Conservation (phyloP, 2,113 vertebrate genomes). For the Pomatorhinus ruficollis region DNA sequence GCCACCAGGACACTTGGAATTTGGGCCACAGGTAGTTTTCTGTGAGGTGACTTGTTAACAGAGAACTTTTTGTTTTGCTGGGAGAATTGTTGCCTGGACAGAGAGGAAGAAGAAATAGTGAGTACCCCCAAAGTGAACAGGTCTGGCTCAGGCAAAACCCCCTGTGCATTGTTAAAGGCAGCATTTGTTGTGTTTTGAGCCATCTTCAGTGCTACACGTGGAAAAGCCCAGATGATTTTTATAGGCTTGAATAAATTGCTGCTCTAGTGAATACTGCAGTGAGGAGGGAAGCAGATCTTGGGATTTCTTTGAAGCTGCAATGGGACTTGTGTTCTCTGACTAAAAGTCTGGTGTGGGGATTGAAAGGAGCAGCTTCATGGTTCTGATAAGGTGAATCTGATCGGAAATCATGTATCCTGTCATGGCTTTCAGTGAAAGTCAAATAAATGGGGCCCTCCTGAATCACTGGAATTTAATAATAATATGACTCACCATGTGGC, state of each 20-base stretch:
- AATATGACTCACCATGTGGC: not conserved
- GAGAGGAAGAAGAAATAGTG: not conserved
- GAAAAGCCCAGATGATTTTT: not conserved
- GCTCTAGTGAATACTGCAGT: not conserved
- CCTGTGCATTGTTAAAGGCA: not conserved
- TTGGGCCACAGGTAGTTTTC: not conserved
- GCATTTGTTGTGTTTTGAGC: not conserved
- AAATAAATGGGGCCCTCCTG: not conserved
- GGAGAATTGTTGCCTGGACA: not conserved
- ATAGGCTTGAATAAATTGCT: not conserved
- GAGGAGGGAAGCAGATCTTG: not conserved
- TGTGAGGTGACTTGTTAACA: not conserved
- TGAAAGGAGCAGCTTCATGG: not conserved
- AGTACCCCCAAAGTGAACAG: not conserved
- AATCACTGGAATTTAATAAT: not conserved
- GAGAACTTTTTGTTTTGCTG: not conserved
- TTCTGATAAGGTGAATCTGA: not conserved
- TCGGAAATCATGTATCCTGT: not conserved
- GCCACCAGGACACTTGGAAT: not conserved
- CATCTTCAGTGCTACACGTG: not conserved
- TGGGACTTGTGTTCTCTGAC: not conserved
- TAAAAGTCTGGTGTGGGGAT: not conserved
- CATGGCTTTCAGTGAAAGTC: not conserved
- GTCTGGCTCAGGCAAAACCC: not conserved
- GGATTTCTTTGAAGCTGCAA: not conserved